Conservation (phyloP, 2,888 invertebrate species). For the Dioctria linearis region DNA sequence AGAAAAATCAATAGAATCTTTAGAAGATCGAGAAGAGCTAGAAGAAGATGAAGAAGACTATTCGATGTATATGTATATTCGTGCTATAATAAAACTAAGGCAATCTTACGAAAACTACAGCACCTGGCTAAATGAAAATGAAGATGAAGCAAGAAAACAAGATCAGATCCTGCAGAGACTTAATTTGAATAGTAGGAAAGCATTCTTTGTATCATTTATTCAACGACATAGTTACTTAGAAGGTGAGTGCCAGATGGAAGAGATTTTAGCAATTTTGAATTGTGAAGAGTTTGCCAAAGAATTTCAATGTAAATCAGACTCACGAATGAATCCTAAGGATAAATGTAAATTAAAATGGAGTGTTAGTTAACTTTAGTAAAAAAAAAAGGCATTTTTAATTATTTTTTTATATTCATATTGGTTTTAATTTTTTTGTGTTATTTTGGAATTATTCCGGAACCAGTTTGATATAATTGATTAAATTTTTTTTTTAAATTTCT, state of each 20-base stretch:
- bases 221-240: not conserved
- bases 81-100: not conserved
- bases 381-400: too few species aligned
- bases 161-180: not conserved
- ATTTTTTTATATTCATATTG: too few species aligned
- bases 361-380: too few species aligned
- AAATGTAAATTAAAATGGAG: not conserved
- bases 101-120: not conserved
- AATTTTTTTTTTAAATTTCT: too few species aligned
- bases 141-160: not conserved
- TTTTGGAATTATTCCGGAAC: too few species aligned
- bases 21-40: not conserved
- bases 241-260: not conserved
- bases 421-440: too few species aligned
- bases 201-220: conserved; percentile 13
- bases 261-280: not conserved
- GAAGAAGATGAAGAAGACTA: not conserved
- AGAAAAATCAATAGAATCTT: not conserved
- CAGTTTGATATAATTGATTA: too few species aligned
- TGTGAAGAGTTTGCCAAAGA: conserved; percentile 15
- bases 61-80: not conserved
- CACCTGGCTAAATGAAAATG: not conserved
- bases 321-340: conserved; percentile 16
- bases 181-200: conserved; percentile 18
- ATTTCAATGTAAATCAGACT: not conserved